Base-by-base conservation (phyloP, 2,113 vertebrate species). In the Cynoglossus semilaevis region DNA sequence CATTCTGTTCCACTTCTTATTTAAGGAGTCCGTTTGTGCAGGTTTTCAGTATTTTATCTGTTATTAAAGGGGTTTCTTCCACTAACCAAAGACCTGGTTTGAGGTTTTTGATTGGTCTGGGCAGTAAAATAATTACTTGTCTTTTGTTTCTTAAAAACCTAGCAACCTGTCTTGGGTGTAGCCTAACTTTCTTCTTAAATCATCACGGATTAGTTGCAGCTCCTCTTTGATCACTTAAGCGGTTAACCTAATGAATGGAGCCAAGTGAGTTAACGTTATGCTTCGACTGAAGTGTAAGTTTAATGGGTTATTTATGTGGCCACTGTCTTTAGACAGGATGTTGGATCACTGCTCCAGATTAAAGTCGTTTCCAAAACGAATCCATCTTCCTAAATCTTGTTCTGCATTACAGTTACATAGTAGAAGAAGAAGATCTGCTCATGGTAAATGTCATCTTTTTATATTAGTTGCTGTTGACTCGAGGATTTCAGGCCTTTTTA, bases 381-480 rank as follows among this genome's bases (percentile, higher is more conserved):
- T 12, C 11, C 0, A 14, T 48, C 13, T 51, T 14, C 16, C 18
- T 18, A 16, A 46, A 42, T 29, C 8, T 19, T 9, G 5, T 13
- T 44, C n/a, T 34, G 47, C 43, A 18, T 41, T 48, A 12, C 34
- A 51, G 8, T 56, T 45, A 15, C 29, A 1, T 41, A 59, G 37
- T 19, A 55, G 51, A 45, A 59, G 63, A 46, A 58, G 22, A 29
- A 2, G 5, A 34, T 42, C 15, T 36, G 37, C 12, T 37, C 43
- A 47, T 46, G 44, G 65, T 35, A 2, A 4, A 61, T 56, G 43
- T 36, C 36, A 41, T 19, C 14, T 53, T 56, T 47, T 58, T 34
- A 37, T 67, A 47, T 29, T 29, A 63, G 61, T 52, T 51, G 54
- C 34, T 18, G 16, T 53, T 74, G 57, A 66, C 45, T 0, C 0